phyloP scores from a whole-genome alignment of 2,113 vertebrate species.

The Porphyrio hochstetteri region DNA sequence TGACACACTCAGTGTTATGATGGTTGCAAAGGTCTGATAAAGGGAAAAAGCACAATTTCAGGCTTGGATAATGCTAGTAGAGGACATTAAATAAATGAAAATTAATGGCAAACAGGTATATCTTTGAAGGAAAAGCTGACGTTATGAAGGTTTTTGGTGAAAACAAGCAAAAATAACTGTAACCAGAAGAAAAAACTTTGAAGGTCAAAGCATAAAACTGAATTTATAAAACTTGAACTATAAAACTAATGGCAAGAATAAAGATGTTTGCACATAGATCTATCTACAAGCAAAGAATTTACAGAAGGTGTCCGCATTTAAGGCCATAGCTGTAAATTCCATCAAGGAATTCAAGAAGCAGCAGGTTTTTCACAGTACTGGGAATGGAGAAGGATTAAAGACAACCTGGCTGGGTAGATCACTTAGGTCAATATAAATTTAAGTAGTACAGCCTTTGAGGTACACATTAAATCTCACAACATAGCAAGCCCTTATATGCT shows the following conservation, averaged over 20 bases:
- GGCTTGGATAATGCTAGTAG: not conserved
- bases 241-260: not conserved
- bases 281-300: not conserved
- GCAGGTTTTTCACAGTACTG: not conserved
- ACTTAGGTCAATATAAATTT: not conserved
- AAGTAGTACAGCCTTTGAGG: not conserved
- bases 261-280: not conserved
- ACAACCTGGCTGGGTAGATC: not conserved
- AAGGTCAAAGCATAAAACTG: not conserved
- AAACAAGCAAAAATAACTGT: not conserved
- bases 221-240: not conserved
- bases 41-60: not conserved
- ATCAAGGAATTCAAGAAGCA: not conserved
- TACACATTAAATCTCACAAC: not conserved
- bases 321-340: not conserved
- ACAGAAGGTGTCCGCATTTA: accelerated
- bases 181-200: not conserved
- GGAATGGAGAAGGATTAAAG: not conserved
- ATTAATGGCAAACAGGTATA: not conserved
- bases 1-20: not conserved
- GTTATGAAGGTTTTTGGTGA: not conserved
- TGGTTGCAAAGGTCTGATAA: not conserved
- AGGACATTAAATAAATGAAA: not conserved
- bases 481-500: not conserved
- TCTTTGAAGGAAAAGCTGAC: not conserved